Evolutionary conservation across 2,888 invertebrate genomes (phyloP), one percentile per base, ranked within the genome.

Genomic region (Mythimna impura): DNA sequence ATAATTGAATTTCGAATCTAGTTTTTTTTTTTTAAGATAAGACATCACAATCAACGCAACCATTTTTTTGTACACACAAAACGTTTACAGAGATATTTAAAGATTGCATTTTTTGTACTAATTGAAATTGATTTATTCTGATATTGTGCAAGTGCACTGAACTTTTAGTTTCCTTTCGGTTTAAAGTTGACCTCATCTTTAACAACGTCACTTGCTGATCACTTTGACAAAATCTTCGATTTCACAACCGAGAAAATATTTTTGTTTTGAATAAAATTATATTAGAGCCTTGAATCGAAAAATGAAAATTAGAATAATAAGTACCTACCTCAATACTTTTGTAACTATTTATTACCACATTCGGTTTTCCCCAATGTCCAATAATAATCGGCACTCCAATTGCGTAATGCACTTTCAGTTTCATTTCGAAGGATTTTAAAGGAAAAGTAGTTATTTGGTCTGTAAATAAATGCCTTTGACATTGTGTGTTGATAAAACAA

Each of bases 221-320:
- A 22, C 22, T 40, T 22, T 22, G 8, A 17, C 54, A 55, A 61
- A 67, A 55, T 43, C 9, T 36, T 61, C 43, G 12, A 2, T 73
- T 66, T 73, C 80, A 57, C 36, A 79, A 64, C 20, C n/a, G 50
- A 34, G 17, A 43, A 62, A 55, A 57, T 57, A 36, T 69, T 60
- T 47, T 47, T 47, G 17, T 47, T 50, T 14, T 30, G 58, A 30
- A 58, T 73, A 55, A 74, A 66, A 57, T 57, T 30, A 25, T 61
- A 7, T n/a, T 30, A 8, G 20, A 63, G n/a, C 62, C 79, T 78
- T 77, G 79, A 64, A 52, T 8, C n/a, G 7, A 47, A 65, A 0
- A 52, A 52, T 52, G 50, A 52, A 52, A 52, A 5, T 70, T 34
- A 40, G n/a, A 60, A n/a, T 52, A 7, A 20, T 25, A 43, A 52